A percentile compares a stretch with the other conserved stretches of the same genome.
Conservation (phyloP, 2,888 invertebrate genomes). For the Tridacna crocea region DNA sequence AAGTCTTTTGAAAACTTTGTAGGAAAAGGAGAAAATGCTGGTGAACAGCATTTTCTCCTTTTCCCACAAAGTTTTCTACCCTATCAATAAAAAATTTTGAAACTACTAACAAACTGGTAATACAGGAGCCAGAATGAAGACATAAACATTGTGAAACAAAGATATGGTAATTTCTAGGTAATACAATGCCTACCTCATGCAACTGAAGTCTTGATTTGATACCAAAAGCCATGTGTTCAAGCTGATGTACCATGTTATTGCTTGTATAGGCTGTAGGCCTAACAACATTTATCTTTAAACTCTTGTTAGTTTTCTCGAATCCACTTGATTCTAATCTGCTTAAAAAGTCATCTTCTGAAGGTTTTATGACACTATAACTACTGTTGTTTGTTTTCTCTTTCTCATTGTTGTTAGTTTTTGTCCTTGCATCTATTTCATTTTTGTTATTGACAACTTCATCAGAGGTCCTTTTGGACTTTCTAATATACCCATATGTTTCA, state of each 20-base stretch:
- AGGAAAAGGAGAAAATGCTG: too few species aligned
- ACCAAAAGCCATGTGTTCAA: slow-evolving; percentile 16
- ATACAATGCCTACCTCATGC: neutral
- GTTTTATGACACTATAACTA: neutral
- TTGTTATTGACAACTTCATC: neutral
- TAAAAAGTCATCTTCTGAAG: neutral
- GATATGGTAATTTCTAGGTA: neutral
- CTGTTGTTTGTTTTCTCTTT: neutral
- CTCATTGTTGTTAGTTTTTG: neutral
- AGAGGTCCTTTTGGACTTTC: too few species aligned
- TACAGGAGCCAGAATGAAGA: too few species aligned
- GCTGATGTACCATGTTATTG: slow-evolving; percentile 10
- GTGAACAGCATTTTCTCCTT: too few species aligned
- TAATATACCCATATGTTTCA: too few species aligned
- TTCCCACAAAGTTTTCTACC: too few species aligned
- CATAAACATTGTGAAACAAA: neutral
- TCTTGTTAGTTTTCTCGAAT: neutral
- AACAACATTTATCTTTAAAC: neutral
- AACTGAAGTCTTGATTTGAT: slow-evolving; percentile 2
- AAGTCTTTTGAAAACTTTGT: too few species aligned
- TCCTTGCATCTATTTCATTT: neutral
- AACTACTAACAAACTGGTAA: too few species aligned
- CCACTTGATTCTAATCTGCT: neutral
- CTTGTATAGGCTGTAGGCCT: slow-evolving; percentile 14
- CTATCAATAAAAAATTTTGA: too few species aligned